Percentiles rank a stretch among this genome's conserved stretches.
These are phyloP conservation scores for Odontomyia ornata DNA, from an alignment of 2,888 invertebrate species.

Conservation along the genomic window DNA sequence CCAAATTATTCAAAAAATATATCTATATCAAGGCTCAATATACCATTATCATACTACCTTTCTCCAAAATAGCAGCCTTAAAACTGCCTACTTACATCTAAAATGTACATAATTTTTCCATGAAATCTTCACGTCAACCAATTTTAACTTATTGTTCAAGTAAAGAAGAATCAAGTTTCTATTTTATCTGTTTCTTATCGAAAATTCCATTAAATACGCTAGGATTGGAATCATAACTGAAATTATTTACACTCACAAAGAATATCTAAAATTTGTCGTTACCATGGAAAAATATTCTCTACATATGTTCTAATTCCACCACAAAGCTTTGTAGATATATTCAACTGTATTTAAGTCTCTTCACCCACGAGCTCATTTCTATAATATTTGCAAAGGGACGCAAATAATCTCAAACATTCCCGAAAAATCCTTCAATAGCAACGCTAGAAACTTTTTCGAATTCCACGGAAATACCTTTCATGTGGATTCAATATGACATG, in stretches of 20 bases:
- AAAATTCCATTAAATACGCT: no score
- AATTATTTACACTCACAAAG: slow-evolving; percentile 7
- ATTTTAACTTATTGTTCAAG: no score
- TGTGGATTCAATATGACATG: background rate
- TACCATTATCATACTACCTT: no score
- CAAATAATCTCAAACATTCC: slow-evolving; percentile 29
- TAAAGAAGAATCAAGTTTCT: no score
- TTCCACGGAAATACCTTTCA: slow-evolving; percentile 21
- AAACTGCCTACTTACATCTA: no score
- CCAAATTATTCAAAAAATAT: no score
- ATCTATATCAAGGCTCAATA: no score
- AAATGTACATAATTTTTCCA: no score
- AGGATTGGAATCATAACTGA: background rate
- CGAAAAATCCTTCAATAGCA: slow-evolving; percentile 18
- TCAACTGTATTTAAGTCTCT: slow-evolving; percentile 19
- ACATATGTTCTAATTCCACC: background rate
- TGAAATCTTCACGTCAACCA: no score
- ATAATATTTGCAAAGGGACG: slow-evolving; percentile 12
- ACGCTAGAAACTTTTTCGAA: slow-evolving; percentile 14
- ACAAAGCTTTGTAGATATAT: background rate
- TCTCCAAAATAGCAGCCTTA: no score
- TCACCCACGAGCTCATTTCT: background rate
- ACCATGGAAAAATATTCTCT: background rate
- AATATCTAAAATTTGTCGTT: background rate
- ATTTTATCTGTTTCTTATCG: no score